These are phyloP conservation scores for Mizuhopecten yessoensis DNA, from an alignment of 1,140 invertebrate species.

Conservation along the genomic window DNA sequence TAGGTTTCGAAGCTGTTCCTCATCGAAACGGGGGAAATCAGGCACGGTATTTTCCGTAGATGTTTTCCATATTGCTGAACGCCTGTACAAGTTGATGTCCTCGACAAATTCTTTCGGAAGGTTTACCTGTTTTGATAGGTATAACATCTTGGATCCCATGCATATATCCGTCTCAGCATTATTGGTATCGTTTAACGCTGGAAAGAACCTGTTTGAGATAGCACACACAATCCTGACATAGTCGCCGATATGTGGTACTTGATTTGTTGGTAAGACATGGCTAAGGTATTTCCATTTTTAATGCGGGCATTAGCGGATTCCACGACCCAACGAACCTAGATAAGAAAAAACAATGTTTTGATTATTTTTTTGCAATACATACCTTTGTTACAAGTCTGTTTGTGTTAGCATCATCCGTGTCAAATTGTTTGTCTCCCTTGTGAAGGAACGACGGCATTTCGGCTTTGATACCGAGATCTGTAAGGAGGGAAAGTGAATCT, in stretches of 20 bases:
- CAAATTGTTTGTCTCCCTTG: constrained; percentile 10
- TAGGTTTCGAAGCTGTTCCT: too few species aligned
- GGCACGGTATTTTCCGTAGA: too few species aligned
- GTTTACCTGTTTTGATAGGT: neutral
- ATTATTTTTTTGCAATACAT: too few species aligned
- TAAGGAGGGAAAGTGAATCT: constrained; percentile 38
- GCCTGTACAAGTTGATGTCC: too few species aligned
- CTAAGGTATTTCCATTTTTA: constrained; percentile 52
- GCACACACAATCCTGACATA: constrained; percentile 45
- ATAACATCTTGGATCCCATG: constrained; percentile 40
- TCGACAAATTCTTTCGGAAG: neutral
- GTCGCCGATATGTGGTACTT: constrained; percentile 46
- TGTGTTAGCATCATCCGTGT: constrained; percentile 46
- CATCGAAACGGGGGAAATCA: too few species aligned
- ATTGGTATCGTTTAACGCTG: neutral
- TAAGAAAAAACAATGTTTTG: too few species aligned
- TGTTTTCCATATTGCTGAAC: too few species aligned
- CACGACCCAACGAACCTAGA: constrained; percentile 61
- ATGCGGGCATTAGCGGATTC: constrained; percentile 63
- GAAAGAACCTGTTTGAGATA: constrained; percentile 17
- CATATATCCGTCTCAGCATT: neutral
- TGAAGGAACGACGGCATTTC: constrained; percentile 48
- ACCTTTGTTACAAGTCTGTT: constrained; percentile 49
- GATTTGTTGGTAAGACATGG: constrained; percentile 40
- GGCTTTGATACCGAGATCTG: constrained; percentile 44